Evolutionary conservation across 2,797 vertebrate genomes (phyloP).

Genomic region (Borostomias antarcticus): DNA sequence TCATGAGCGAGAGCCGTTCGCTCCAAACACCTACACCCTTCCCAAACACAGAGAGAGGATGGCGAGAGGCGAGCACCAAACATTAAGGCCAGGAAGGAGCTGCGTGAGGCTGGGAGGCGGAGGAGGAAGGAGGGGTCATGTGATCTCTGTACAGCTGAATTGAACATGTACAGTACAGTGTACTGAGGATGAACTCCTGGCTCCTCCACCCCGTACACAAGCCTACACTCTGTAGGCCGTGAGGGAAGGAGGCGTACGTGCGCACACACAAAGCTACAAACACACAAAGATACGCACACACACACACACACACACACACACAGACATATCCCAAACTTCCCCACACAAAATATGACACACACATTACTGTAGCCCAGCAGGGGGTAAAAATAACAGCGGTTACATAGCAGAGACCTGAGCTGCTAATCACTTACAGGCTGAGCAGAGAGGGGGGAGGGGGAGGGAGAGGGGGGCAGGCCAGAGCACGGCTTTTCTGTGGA

Average conservation of each 20-base stretch:
- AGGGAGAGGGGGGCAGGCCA: not conserved
- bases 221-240: constrained; percentile 40
- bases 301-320: not conserved
- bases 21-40: constrained; percentile 30
- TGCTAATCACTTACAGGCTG: too few species aligned
- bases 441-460: not conserved
- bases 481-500: not conserved
- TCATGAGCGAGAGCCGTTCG: not conserved
- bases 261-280: constrained; percentile 24
- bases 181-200: constrained; percentile 28
- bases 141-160: constrained; percentile 34
- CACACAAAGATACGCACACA: constrained; percentile 6
- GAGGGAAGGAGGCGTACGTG: constrained; percentile 25
- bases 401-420: constrained; percentile 45
- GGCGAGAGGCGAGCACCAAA: constrained; percentile 33
- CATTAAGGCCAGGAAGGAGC: constrained; percentile 20
- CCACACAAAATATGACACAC: constrained; percentile 10
- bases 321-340: not conserved
- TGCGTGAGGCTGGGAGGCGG: constrained; percentile 9
- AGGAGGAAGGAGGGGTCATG: constrained; percentile 33
- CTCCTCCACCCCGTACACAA: constrained; percentile 37
- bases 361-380: not conserved
- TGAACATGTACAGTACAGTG: constrained; percentile 35
- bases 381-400: constrained; percentile 6
- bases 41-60: constrained; percentile 18